Evolutionary conservation across 2,113 vertebrate species (phyloP).

Genomic region (Nothocercus julius): DNA sequence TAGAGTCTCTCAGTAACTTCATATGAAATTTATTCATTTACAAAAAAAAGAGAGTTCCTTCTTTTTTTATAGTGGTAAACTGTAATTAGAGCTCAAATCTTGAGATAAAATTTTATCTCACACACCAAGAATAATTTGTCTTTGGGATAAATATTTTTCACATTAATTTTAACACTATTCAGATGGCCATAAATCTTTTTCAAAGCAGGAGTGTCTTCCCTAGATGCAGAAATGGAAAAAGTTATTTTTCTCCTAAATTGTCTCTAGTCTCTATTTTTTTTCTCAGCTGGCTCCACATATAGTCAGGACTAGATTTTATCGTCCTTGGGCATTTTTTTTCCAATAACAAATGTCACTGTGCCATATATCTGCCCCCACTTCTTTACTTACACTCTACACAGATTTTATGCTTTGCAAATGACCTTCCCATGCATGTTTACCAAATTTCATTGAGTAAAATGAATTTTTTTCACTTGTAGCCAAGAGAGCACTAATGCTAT

Average conservation of each 20-base stretch:
- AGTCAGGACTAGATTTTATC: not conserved
- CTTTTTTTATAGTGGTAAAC: not conserved
- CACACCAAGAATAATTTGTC: not conserved
- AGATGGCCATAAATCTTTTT: constrained; percentile 10
- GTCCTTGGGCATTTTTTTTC: not conserved
- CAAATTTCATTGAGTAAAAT: not conserved
- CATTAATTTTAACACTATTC: not conserved
- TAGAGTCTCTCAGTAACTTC: not conserved
- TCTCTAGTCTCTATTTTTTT: not conserved
- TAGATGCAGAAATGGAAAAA: not conserved
- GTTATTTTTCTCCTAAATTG: not conserved
- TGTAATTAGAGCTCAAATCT: rapidly evolving
- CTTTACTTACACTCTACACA: not conserved
- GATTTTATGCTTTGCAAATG: not conserved
- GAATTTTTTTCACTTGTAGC: not conserved
- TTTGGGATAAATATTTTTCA: not conserved
- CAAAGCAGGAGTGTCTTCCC: not conserved
- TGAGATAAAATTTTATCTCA: not conserved
- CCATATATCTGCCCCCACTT: not conserved
- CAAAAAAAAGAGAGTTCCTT: not conserved
- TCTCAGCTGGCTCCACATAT: not conserved
- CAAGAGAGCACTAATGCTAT: not conserved
- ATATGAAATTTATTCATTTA: not conserved
- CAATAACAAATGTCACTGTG: not conserved
- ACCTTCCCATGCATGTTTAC: not conserved